Base-by-base conservation (phyloP, 2,113 vertebrate genomes). In the Orthonyx spaldingii region DNA sequence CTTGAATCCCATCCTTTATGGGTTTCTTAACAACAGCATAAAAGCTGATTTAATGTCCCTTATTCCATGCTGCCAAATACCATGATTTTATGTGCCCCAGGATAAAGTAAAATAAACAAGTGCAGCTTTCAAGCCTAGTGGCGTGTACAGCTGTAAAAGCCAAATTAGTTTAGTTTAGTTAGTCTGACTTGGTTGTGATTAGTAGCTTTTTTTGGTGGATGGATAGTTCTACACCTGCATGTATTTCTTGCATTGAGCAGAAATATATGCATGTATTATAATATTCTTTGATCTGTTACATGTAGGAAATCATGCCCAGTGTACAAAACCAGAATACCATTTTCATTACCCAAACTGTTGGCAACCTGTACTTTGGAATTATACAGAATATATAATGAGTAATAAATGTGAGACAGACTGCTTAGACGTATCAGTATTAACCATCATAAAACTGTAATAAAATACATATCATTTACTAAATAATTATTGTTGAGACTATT, bases 1-100 rank as follows among this genome's bases (percentile, higher is more conserved):
- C 93, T 96, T 98, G 87, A 98, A 98, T 94, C 98, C 98, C n/a
- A 96, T 98, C 80, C 94, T 98, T 3, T 98, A 98, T 17, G 98
- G 98, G 64, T 98, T 98, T 94, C 98, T 98, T 91, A 98, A 98
- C 93, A 98, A 98, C 75, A 98, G 98, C 39, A 98, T 98, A 94
- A 98, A 98, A 96, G 97, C 98, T 5, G 98, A 98, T 94, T 97
- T 98, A 91, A 97, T 98, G 72, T 97, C 98, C n/a, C 97, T 98
- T 75, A 93, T 98, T 95, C 97, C 94, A 1, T 98, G 98, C 84
- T 97, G 98, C 86, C 97, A 98, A 84, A 91, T 98, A 97, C 95
- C 95, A 26, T 98, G 93, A 97, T 84, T 91, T 84, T 95, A 90
- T 80, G 84, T 8, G 27, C 74, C 92, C 55, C 89, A 90, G 61